Evolutionary conservation across 2,888 invertebrate genomes (phyloP).

Genomic region (Parasteatoda lunata): DNA sequence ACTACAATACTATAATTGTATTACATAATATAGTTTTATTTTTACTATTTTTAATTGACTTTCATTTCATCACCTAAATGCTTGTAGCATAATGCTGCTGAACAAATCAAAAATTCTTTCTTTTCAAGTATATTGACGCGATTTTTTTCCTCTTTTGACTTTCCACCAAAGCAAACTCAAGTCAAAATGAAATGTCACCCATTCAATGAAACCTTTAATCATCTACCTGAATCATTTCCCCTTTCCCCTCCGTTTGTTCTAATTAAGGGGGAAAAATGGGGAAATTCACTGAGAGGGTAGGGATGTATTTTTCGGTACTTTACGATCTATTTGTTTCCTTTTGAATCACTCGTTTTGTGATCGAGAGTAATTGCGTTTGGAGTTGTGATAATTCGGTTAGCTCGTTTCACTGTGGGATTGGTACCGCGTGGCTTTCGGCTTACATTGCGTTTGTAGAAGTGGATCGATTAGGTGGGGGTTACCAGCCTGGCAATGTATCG

Average conservation of each 20-base stretch:
- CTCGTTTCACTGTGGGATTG: constrained; percentile 41
- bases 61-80: too few species aligned
- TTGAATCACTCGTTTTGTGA: constrained; percentile 55
- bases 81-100: too few species aligned
- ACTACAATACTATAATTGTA: too few species aligned
- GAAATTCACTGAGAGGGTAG: constrained; percentile 14
- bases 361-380: constrained; percentile 64
- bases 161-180: neutral
- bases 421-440: constrained; percentile 46
- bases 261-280: neutral
- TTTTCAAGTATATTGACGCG: neutral
- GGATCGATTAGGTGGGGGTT: constrained; percentile 26
- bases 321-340: constrained; percentile 50
- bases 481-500: constrained; percentile 19
- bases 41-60: too few species aligned
- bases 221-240: constrained; percentile 5
- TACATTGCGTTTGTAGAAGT: constrained; percentile 5
- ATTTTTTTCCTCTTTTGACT: neutral
- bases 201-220: constrained; percentile 1
- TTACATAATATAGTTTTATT: too few species aligned
- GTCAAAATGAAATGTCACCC: neutral
- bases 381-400: constrained; percentile 64
- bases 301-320: constrained; percentile 17
- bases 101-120: neutral
- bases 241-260: neutral